A percentile compares a stretch with the other conserved stretches of the same genome.
Evolutionary conservation across 2,888 invertebrate species (phyloP).

Genomic region (Lepidocyrtinus sp.): DNA sequence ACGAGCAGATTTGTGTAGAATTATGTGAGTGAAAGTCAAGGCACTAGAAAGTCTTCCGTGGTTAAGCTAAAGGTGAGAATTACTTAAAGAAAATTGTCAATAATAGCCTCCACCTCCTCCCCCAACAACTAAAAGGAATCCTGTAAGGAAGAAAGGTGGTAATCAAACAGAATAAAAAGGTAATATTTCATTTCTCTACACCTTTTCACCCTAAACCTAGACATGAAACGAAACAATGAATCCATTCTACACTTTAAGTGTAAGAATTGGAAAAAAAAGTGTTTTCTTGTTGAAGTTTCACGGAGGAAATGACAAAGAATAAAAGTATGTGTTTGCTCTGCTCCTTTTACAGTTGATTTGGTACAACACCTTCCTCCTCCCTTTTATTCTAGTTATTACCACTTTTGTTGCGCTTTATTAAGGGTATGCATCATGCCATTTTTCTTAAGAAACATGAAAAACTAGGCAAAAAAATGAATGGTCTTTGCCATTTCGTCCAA

Average conservation of each 20-base stretch:
- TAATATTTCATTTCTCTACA: neutral
- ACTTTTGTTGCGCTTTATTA: neutral
- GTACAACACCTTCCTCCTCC: neutral
- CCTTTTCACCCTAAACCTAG: neutral
- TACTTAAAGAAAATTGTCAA: neutral
- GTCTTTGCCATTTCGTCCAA: neutral
- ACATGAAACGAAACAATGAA: constrained; percentile 2
- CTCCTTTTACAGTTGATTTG: neutral
- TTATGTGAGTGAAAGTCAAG: neutral
- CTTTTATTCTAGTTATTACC: neutral
- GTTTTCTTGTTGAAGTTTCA: neutral
- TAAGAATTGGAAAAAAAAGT: neutral
- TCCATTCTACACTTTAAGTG: neutral
- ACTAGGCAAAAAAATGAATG: neutral
- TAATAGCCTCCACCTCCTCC: neutral
- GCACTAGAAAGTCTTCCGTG: neutral
- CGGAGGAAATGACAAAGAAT: neutral
- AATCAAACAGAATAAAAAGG: constrained; percentile 12
- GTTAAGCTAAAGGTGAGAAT: no score
- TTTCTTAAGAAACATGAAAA: no score
- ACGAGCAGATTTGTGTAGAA: neutral
- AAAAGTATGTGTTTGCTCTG: neutral
- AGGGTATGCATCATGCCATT: neutral
- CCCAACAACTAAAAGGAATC: neutral
- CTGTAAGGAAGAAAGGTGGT: neutral